Evolutionary conservation across 2,888 invertebrate genomes (phyloP).

Genomic region (Platerodrilus igneus): DNA sequence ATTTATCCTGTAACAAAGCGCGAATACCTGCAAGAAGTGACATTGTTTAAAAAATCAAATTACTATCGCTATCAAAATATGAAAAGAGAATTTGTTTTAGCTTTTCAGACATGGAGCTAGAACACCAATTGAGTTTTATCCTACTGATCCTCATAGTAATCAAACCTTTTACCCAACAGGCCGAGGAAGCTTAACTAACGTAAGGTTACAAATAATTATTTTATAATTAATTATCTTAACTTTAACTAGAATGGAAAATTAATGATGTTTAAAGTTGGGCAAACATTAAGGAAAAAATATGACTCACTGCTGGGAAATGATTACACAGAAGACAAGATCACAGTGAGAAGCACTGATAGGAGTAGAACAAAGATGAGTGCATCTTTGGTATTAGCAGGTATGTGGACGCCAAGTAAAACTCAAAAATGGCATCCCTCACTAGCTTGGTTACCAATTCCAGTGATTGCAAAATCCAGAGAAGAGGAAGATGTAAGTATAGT

Average conservation of each 20-base stretch:
- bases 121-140: constrained; percentile 64
- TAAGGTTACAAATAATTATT: too few relatives aligned
- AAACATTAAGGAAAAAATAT: constrained; percentile 60
- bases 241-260: constrained; percentile 40
- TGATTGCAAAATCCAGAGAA: constrained; percentile 21
- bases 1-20: too few relatives aligned
- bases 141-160: constrained; percentile 62
- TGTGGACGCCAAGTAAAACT: constrained; percentile 57
- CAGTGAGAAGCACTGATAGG: constrained; percentile 64
- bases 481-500: constrained; percentile 38
- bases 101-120: constrained; percentile 73
- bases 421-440: constrained; percentile 55
- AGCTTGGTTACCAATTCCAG: constrained; percentile 61
- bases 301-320: constrained; percentile 53
- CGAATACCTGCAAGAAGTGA: too few relatives aligned
- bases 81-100: too few relatives aligned
- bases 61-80: too few relatives aligned
- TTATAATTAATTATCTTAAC: too few relatives aligned
- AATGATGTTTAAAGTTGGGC: constrained; percentile 55
- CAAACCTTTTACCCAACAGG: constrained; percentile 64
- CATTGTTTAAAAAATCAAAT: too few relatives aligned
- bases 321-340: constrained; percentile 54
- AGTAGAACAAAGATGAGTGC: constrained; percentile 70
- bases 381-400: constrained; percentile 60
- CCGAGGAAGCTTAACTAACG: constrained; percentile 71